These are phyloP conservation scores for Montipora cactus DNA, from an alignment of 64 coral and sea anemone species.

Conservation along the genomic window DNA sequence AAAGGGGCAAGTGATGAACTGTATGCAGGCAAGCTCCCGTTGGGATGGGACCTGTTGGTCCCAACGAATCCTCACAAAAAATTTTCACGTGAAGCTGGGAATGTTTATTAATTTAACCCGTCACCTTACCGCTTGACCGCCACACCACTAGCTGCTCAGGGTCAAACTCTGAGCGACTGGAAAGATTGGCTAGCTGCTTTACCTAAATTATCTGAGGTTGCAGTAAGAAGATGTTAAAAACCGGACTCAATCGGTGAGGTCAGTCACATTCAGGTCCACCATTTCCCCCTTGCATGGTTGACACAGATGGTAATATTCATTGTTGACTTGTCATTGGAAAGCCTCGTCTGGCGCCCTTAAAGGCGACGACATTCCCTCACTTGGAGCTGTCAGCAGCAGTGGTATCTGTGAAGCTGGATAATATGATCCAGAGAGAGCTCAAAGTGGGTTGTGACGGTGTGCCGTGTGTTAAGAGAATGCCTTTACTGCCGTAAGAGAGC, in stretches of 20 bases:
- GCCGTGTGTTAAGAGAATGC: no score
- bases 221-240: slow-evolving; percentile 5
- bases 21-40: no score
- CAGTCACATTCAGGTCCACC: neutral
- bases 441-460: slow-evolving; percentile 7
- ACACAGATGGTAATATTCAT: neutral
- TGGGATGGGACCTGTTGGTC: no score
- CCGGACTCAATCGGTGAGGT: neutral
- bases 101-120: no score
- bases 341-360: neutral
- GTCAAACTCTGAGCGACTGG: neutral
- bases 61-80: no score
- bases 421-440: neutral
- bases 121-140: no score
- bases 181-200: slow-evolving; percentile 3
- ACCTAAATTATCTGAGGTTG: neutral
- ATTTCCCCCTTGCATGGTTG: neutral
- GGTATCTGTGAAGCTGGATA: neutral
- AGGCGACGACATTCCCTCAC: neutral
- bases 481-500: no score
- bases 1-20: no score
- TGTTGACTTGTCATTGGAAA: slow-evolving; percentile 26
- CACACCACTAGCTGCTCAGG: no score
- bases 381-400: neutral
- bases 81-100: no score